Evolutionary conservation across 1,140 invertebrate genomes (phyloP).

Genomic region (Calliopsis andreniformis): DNA sequence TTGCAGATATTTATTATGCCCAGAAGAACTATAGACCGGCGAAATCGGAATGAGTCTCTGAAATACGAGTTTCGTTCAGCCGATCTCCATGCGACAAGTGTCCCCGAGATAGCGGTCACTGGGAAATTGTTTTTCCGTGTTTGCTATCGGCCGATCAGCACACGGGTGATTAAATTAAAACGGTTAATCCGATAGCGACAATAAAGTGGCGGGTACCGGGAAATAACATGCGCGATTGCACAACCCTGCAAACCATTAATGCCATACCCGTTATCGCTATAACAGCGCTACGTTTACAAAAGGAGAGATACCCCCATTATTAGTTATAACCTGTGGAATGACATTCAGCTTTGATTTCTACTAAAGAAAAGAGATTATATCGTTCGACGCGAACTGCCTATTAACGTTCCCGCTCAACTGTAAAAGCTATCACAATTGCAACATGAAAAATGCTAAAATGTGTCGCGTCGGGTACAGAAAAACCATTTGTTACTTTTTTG

Average conservation of each 20-base stretch:
- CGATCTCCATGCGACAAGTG: slow-evolving; percentile 64
- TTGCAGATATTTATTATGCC: neutral
- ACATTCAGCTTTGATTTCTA: slow-evolving; percentile 25
- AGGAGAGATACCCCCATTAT: slow-evolving; percentile 54
- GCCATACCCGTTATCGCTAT: slow-evolving; percentile 43
- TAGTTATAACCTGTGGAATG: slow-evolving; percentile 48
- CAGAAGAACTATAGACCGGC: neutral
- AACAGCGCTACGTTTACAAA: slow-evolving; percentile 30
- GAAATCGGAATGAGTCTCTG: slow-evolving; percentile 31
- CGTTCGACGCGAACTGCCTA: slow-evolving; percentile 32
- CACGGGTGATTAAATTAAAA: slow-evolving; percentile 73
- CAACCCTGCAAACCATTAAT: slow-evolving; percentile 61
- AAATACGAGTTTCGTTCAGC: slow-evolving; percentile 57
- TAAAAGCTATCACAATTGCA: slow-evolving; percentile 21
- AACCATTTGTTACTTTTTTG: no score
- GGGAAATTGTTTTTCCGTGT: slow-evolving; percentile 74
- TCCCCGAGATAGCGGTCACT: slow-evolving; percentile 64
- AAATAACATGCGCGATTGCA: slow-evolving; percentile 68
- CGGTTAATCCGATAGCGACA: slow-evolving; percentile 71
- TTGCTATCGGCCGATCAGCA: slow-evolving; percentile 67
- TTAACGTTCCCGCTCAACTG: slow-evolving; percentile 9
- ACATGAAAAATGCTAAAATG: slow-evolving; percentile 6
- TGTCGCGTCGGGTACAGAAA: no score
- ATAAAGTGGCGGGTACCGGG: slow-evolving; percentile 65
- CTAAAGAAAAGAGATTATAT: slow-evolving; percentile 30